Conservation (phyloP, 2,113 vertebrate genomes). For the Neodon shergylaensis region DNA sequence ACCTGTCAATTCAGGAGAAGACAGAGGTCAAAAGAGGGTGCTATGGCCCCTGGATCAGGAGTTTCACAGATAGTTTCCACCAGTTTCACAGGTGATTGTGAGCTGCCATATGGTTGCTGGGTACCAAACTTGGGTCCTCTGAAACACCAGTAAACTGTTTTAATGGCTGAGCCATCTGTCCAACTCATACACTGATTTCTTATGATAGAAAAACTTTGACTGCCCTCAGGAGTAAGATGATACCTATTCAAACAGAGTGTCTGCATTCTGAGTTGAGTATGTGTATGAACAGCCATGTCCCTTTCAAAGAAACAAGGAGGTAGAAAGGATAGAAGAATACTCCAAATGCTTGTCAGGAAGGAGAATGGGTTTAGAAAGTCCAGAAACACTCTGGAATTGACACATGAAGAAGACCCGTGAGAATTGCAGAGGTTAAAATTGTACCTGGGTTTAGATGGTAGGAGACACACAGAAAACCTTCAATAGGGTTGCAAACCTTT, state of each 20-base stretch:
- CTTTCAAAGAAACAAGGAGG: background rate
- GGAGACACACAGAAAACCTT: background rate
- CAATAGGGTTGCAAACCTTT: background rate
- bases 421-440: background rate
- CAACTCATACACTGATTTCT: background rate
- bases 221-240: background rate
- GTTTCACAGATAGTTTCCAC: background rate
- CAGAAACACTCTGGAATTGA: constrained; percentile 4
- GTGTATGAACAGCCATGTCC: background rate
- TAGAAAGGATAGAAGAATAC: background rate
- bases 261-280: background rate
- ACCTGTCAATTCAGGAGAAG: background rate
- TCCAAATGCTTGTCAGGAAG: background rate
- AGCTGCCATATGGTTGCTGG: background rate
- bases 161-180: background rate
- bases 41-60: background rate
- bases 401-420: constrained; percentile 5
- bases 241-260: background rate
- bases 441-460: background rate
- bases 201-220: background rate
- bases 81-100: background rate
- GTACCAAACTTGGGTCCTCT: background rate
- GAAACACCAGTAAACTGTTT: background rate
- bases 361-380: background rate
- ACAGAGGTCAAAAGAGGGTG: background rate